Percentiles rank a stretch among this genome's conserved stretches.
phyloP scores from a whole-genome alignment of 2,113 vertebrate species.

The Athene noctua region DNA sequence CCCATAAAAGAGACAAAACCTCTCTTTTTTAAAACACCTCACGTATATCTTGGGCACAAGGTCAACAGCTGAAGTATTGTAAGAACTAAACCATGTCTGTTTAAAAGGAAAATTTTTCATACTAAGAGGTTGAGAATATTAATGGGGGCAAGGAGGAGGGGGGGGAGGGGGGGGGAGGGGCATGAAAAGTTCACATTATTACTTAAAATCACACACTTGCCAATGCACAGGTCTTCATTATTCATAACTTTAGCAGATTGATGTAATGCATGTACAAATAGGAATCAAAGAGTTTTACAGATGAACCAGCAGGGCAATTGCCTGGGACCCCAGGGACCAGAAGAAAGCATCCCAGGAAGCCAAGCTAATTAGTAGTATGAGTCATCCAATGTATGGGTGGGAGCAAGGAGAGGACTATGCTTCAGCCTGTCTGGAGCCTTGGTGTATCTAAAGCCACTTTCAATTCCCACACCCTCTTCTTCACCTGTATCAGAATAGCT shows the following conservation, averaged over 20 bases:
- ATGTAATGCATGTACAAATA: background rate
- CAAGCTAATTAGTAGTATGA: rapidly evolving
- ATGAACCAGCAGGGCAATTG: background rate
- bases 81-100: background rate
- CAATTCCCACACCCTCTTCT: background rate
- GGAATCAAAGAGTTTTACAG: background rate
- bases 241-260: background rate
- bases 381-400: background rate
- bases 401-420: background rate
- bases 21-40: background rate
- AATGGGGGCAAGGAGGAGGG: too few relatives aligned
- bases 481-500: background rate
- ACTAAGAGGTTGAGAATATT: background rate
- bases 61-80: background rate
- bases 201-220: background rate
- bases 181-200: background rate
- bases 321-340: background rate
- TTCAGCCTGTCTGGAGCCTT: background rate
- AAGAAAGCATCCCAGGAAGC: background rate
- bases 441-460: background rate
- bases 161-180: too few relatives aligned
- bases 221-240: background rate
- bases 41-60: background rate
- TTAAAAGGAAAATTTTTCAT: background rate
- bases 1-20: background rate